Conservation (phyloP, 2,888 invertebrate species). For the Drosophila aldrichi region DNA sequence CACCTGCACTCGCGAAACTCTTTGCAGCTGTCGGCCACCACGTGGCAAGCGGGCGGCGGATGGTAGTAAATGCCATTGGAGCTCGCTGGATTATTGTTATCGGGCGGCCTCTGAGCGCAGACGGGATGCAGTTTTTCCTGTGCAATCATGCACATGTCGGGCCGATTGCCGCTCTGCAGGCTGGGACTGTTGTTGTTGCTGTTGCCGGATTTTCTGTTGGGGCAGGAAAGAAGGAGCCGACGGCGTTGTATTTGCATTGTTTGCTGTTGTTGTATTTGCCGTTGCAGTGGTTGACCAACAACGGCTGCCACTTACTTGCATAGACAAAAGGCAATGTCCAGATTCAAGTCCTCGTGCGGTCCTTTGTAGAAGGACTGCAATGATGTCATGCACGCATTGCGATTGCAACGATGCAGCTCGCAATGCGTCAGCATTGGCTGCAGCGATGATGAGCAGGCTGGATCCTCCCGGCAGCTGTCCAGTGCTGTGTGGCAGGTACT, state of each 20-base stretch:
- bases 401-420: constrained; percentile 91
- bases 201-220: constrained; percentile 89
- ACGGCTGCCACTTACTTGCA: constrained; percentile 91
- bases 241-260: constrained; percentile 20
- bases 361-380: constrained; percentile 94
- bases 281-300: constrained; percentile 13
- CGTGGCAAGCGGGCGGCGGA: constrained; percentile 94
- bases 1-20: constrained; percentile 94
- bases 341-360: constrained; percentile 92
- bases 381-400: constrained; percentile 95
- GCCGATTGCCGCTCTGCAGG: constrained; percentile 87
- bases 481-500: constrained; percentile 95
- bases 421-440: constrained; percentile 95
- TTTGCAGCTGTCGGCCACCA: constrained; percentile 92
- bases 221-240: constrained; percentile 12
- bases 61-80: constrained; percentile 86
- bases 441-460: constrained; percentile 91
- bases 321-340: constrained; percentile 96
- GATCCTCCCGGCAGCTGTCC: constrained; percentile 92
- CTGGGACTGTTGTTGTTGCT: constrained; percentile 47
- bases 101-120: constrained; percentile 93
- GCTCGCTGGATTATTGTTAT: constrained; percentile 86
- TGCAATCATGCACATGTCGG: constrained; percentile 94
- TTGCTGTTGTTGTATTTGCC: constrained; percentile 3
- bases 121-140: constrained; percentile 95